phyloP scores from a whole-genome alignment of 2,113 vertebrate genomes.

The Ailuropoda melanoleuca region DNA sequence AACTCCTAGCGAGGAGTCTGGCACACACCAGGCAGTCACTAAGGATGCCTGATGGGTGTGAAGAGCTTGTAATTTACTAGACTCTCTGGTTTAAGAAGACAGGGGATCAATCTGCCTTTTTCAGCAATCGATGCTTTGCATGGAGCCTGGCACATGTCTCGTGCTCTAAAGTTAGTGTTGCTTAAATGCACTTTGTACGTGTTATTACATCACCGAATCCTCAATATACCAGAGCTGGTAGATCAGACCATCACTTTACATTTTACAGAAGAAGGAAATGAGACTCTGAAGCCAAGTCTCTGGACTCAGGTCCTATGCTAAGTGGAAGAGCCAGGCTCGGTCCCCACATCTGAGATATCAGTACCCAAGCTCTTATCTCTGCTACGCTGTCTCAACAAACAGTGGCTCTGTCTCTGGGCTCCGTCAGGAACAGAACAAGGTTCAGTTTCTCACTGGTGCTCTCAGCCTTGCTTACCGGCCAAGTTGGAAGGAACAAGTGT shows the following conservation, averaged over 20 bases:
- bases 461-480: background rate
- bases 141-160: background rate
- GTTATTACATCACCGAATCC: background rate
- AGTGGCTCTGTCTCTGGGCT: background rate
- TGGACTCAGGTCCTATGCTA: background rate
- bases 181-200: background rate
- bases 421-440: background rate
- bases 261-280: background rate
- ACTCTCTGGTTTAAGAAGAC: background rate
- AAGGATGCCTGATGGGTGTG: background rate
- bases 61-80: background rate
- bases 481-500: background rate
- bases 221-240: background rate
- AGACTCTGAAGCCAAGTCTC: background rate
- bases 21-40: fast-evolving
- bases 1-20: background rate
- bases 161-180: background rate
- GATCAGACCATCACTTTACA: fast-evolving
- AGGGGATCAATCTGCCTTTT: background rate
- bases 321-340: background rate
- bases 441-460: background rate
- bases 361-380: too few relatives aligned
- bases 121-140: background rate
- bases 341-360: too few relatives aligned
- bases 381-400: background rate